phyloP scores from a whole-genome alignment of 2,113 vertebrate species.

The Panthera uncia region DNA sequence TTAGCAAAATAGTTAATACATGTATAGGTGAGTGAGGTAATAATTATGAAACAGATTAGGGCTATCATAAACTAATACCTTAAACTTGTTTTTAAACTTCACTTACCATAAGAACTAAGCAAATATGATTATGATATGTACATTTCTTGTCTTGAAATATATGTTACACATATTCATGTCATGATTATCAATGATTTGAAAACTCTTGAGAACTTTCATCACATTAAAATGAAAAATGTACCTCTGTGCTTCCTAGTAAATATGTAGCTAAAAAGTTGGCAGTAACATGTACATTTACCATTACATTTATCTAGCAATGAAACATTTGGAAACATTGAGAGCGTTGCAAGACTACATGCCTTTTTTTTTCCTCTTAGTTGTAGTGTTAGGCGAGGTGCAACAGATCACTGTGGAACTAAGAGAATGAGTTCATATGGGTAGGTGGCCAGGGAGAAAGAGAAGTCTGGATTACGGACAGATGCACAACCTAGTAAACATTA shows the following conservation, averaged over 20 bases:
- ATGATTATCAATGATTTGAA: not conserved
- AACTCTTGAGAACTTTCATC: not conserved
- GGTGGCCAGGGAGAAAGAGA: not conserved
- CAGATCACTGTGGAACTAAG: not conserved
- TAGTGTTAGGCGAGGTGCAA: not conserved
- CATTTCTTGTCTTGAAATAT: not conserved
- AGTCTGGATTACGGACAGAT: conserved; percentile 40
- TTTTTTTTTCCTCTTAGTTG: not conserved
- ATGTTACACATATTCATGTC: not conserved
- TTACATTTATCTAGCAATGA: not conserved
- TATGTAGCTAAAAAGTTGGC: not conserved
- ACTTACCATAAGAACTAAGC: not conserved
- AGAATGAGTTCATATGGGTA: not conserved
- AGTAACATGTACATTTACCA: not conserved
- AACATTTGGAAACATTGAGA: not conserved
- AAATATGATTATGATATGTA: not conserved
- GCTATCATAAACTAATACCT: not conserved
- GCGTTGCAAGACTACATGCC: not conserved
- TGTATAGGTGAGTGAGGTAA: not conserved
- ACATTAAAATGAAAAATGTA: not conserved
- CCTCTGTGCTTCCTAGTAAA: not conserved
- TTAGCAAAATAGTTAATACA: not conserved
- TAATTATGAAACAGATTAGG: not conserved
- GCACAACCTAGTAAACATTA: conserved; percentile 46
- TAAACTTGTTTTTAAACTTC: not conserved